Base-by-base conservation (phyloP, 2,888 invertebrate species). In the Diarsia brunnea region DNA sequence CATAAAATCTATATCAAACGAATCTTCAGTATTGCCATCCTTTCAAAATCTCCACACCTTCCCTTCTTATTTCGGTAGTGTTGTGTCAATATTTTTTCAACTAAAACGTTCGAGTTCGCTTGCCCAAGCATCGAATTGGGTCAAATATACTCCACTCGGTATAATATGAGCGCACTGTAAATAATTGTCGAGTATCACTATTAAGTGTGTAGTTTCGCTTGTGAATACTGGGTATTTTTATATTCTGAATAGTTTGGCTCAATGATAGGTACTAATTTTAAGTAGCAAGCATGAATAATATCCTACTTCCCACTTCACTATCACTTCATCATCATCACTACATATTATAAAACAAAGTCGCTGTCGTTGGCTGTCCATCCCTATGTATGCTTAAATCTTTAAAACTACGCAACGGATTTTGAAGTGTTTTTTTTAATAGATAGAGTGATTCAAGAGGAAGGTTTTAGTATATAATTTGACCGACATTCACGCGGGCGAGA, bases 81-180 rank as follows among this genome's bases (percentile, higher is more conserved):
- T 78, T 79, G 71, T 83, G 85, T 87, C 75, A 85, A 87, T 86
- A 86, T 86, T 86, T 78, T 78, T 81, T 60, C 51, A 69, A 58
- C 65, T 85, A 74, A 87, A 87, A 81, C 55, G 85, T 82, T 81
- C 21, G 69, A 58, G 55, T 64, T 67, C 55, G 53, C 66, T 60
- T 82, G 82, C 69, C 71, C 63, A 63, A 55, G 49, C 60, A 21
- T 45, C 63, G 64, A 79, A 82, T 74, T 85, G 85, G 87, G 85
- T 81, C 82, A 77, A 81, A 66, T 70, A 60, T 75, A 58, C 78
- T 79, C 53, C 66, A 68, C 51, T 60, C 24, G 19, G 43, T 70
- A 65, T 71, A 69, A n/a, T 71, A 68, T 38, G 55, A 73, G 66
- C 12, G 49, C 47, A 60, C 47, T 63, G 66, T 69, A 77, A 77